Base-by-base conservation (phyloP, 2,113 vertebrate species). In the Marcusenius ussheri region DNA sequence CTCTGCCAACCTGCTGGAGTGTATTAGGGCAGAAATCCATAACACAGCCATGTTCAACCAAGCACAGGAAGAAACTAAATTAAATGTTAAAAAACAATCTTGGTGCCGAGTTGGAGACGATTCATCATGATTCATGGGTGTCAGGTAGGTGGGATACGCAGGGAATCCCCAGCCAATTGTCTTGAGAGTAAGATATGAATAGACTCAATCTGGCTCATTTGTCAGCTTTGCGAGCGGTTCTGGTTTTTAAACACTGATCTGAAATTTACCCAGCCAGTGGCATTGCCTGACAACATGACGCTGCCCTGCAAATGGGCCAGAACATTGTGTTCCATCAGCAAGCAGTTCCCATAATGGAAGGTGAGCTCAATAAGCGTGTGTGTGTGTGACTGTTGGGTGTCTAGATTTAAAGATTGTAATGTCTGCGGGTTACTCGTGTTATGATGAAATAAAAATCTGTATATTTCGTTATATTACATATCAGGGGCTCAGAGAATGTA, bases 71-170 rank as follows among this genome's bases (percentile, higher is more conserved):
- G 97, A 98, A 99, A 99, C 98, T 97, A 97, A 99, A 99, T 99
- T 98, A 99, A 99, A 98, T 97, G 97, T 98, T 98, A 98, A 98
- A 97, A 98, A 99, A 99, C 98, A 99, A 99, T 99, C 98, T 98
- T 96, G 96, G 96, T 94, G 96, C 95, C 93, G 95, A 96, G 96
- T 96, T 97, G 96, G 96, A 96, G 96, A 97, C 97, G 96, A 99
- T 99, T 98, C 98, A 99, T 99, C 98, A 99, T 97, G 96, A 97
- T 98, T 95, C 97, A 94, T 94, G 95, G 95, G 96, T 90, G 96
- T 97, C 96, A 96, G 96, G 95, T 94, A 96, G 96, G 96, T 97
- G 95, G 96, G 96, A 96, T 93, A 94, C 95, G 96, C 95, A 94
- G 94, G 94, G 95, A 94, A 94, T 94, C 95, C 95, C 95, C 92